phyloP scores from a whole-genome alignment of 2,113 vertebrate genomes.

The Cyprinodon variegatus region DNA sequence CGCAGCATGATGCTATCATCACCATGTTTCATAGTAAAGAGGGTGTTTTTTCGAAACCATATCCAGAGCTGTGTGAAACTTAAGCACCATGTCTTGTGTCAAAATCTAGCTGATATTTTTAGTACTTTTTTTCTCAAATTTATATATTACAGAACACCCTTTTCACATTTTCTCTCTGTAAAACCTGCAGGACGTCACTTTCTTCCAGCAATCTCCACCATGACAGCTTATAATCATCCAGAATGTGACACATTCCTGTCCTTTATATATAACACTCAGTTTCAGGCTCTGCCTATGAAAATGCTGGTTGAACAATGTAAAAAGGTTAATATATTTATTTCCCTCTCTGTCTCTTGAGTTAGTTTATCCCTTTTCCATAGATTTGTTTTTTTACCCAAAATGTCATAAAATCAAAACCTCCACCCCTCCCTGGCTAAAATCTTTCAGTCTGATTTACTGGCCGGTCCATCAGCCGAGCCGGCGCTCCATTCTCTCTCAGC shows the following conservation, averaged over 20 bases:
- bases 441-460: slow-evolving; percentile 31
- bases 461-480: background rate
- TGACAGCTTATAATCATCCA: background rate
- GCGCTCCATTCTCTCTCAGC: background rate
- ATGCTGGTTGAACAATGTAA: background rate
- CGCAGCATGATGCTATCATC: too few relatives aligned
- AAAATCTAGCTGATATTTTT: background rate
- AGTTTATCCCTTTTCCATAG: background rate
- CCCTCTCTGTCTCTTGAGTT: slow-evolving; percentile 18
- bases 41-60: too few relatives aligned
- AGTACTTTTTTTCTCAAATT: background rate
- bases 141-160: background rate
- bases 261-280: background rate
- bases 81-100: background rate
- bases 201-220: background rate
- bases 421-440: background rate
- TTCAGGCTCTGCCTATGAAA: background rate
- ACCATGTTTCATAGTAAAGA: too few relatives aligned
- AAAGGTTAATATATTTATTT: background rate
- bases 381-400: background rate
- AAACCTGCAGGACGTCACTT: background rate
- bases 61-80: too few relatives aligned
- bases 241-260: background rate
- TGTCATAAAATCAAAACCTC: background rate
- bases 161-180: background rate